A percentile compares a stretch with the other conserved stretches of the same genome.
Conservation (phyloP, 2,113 vertebrate genomes). For the Ptilonorhynchus violaceus region DNA sequence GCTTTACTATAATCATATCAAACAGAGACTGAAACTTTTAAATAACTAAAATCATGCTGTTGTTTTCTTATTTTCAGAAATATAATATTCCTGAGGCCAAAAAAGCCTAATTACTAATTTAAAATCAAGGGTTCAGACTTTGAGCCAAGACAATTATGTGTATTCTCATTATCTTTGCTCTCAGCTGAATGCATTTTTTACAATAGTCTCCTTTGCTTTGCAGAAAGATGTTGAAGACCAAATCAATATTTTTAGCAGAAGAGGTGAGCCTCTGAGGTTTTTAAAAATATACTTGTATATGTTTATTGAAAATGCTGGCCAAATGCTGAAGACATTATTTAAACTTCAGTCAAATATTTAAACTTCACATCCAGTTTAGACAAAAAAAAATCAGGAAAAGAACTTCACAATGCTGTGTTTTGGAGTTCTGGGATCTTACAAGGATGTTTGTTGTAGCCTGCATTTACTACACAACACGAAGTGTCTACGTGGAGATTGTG, state of each 20-base stretch:
- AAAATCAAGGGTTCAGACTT: background rate
- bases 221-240: background rate
- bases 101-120: background rate
- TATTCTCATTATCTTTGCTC: background rate
- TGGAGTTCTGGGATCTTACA: background rate
- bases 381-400: background rate
- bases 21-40: background rate
- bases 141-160: background rate
- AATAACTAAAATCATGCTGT: background rate
- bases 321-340: background rate
- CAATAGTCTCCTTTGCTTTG: background rate
- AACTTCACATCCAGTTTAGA: background rate
- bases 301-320: background rate
- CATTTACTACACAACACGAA: background rate
- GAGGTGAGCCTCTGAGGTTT: background rate
- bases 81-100: background rate
- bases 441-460: background rate
- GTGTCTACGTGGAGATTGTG: fast-evolving
- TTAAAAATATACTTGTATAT: background rate
- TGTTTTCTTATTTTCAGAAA: background rate
- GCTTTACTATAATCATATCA: background rate
- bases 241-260: background rate
- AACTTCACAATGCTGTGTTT: background rate
- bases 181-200: background rate
- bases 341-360: background rate